phyloP scores from a whole-genome alignment of 2,113 vertebrate genomes.

The Syngnathoides biaculeatus region DNA sequence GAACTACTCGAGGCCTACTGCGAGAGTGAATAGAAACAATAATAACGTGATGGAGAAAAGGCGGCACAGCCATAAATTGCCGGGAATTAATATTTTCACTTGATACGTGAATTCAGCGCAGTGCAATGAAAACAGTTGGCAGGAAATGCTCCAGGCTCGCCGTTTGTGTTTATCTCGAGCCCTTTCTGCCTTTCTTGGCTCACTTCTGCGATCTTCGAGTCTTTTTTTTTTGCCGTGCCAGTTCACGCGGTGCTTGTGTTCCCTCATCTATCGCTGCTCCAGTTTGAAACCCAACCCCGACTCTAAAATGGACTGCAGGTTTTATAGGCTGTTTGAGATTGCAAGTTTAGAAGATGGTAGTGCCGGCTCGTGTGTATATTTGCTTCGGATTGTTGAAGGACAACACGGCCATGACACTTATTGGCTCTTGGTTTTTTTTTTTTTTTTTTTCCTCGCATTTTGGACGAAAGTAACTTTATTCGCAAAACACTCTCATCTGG shows the following conservation, averaged over 20 bases:
- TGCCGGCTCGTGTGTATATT: not conserved
- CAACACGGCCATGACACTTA: not conserved
- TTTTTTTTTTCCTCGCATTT: not conserved
- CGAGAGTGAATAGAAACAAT: conserved; percentile 68
- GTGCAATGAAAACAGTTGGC: conserved; percentile 46
- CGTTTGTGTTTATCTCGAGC: conserved; percentile 34
- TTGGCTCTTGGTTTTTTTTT: not conserved
- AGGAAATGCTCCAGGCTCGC: conserved; percentile 36
- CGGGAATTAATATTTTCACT: conserved; percentile 72
- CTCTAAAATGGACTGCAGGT: conserved; percentile 59
- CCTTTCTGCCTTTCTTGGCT: conserved; percentile 46
- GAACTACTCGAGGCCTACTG: conserved; percentile 68
- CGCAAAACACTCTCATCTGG: not conserved
- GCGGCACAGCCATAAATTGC: conserved; percentile 64
- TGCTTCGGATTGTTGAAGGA: not conserved
- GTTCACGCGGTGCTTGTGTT: conserved; percentile 56
- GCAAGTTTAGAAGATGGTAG: conserved; percentile 10
- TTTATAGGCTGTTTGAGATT: conserved; percentile 29
- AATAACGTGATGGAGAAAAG: conserved; percentile 56
- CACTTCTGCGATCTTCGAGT: conserved; percentile 1
- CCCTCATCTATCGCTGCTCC: conserved; percentile 60
- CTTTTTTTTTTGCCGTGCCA: conserved; percentile 59
- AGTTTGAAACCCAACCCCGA: conserved; percentile 58
- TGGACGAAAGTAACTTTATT: not conserved
- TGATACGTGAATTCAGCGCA: conserved; percentile 62